Base-by-base conservation (phyloP, 1,140 invertebrate genomes). In the Nasonia vitripennis region DNA sequence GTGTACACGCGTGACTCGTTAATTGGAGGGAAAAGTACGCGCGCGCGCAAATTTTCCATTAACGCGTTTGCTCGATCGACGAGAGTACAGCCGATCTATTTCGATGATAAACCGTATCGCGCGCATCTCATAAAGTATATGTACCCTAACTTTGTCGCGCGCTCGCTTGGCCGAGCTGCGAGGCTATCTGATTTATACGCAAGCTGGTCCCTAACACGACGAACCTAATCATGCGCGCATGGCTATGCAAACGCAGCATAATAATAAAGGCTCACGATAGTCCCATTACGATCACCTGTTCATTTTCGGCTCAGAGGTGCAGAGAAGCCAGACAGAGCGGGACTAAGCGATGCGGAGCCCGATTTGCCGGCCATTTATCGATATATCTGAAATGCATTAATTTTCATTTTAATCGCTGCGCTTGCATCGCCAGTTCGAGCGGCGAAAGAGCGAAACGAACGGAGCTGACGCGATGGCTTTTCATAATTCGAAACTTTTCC, bases 361-460 rank as follows among this genome's bases (percentile, higher is more conserved):
- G 90, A 90, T 92, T 93, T 90, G 90, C 86, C 87, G 89, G 87
- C 90, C 91, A 92, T 93, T 93, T 93, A 93, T 92, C 92, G 91
- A 91, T 92, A n/a, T 62, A 93, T 93, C 91, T 92, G 91, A 92
- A 93, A 93, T 93, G 92, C 92, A 93, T 93, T 93, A 92, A 93
- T 93, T 93, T 93, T 93, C 92, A 92, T 93, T 93, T 91, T 91
- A 91, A 92, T 92, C 55, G 55, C 20, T 62, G 41, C 10, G 41
- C 41, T 45, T 45, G 41, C 41, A 45, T 11, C 41, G 41, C 41
- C 37, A 41, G 37, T 11, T 6, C 68, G 23, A 27, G 4, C 0
- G n/a, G 27, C 68, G 23, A 12, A 71, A 23, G 27, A 71, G 27
- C n/a, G 70, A 71, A 31, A 71, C n/a, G 5, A 45, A 45, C 41